Evolutionary conservation across 1,140 invertebrate species (phyloP).

Genomic region (Acromyrmex echinatior): DNA sequence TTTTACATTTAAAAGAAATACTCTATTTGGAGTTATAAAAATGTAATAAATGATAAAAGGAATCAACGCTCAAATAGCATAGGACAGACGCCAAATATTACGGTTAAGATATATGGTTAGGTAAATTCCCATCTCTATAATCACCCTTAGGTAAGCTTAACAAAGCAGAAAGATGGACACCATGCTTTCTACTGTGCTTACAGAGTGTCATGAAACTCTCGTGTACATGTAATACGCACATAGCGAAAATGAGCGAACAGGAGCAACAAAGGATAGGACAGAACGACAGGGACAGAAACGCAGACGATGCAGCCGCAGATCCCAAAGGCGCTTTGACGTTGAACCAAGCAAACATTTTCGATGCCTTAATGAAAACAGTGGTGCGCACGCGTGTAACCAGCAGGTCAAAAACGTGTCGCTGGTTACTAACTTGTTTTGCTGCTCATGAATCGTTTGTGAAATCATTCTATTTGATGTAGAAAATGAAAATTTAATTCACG

Average conservation of each 20-base stretch:
- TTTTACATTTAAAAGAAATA: neutral
- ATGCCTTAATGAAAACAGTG: conserved; percentile 73
- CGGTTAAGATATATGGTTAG: neutral
- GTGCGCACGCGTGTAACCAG: conserved; percentile 54
- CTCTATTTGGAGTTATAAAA: too few relatives aligned
- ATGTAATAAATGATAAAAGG: neutral
- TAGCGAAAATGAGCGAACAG: conserved; percentile 21
- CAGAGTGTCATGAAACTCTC: conserved; percentile 26
- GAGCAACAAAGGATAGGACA: conserved; percentile 1
- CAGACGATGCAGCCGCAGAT: conserved; percentile 30
- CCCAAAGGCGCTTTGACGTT: conserved; percentile 59
- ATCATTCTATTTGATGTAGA: neutral
- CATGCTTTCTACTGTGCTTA: conserved; percentile 6
- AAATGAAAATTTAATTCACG: neutral
- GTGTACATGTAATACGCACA: neutral
- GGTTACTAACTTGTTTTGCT: conserved; percentile 12
- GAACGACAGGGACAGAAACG: conserved; percentile 15
- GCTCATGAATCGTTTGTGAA: neutral
- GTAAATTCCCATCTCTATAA: neutral
- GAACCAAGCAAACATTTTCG: conserved; percentile 67
- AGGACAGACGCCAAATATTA: neutral
- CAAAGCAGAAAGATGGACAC: conserved; percentile 24
- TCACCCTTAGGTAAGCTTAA: neutral
- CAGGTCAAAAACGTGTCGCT: conserved; percentile 8
- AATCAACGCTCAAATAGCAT: neutral